These are phyloP conservation scores for Porites evermanni DNA, from an alignment of 92 coral and sea anemone species.

Conservation along the genomic window DNA sequence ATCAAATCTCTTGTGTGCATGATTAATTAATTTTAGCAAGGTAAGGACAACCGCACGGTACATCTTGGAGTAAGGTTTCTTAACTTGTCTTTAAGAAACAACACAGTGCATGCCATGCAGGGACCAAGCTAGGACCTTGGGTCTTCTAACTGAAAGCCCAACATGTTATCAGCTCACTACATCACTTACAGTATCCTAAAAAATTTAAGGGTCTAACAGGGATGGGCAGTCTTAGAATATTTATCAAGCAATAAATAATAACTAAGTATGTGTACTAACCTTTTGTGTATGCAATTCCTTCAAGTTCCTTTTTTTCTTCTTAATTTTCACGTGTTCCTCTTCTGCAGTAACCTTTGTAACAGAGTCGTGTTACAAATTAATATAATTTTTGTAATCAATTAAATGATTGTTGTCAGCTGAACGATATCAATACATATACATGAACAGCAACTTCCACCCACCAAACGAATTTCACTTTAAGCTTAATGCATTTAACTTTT, in stretches of 20 bases:
- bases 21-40: background rate
- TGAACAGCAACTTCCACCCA: background rate
- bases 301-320: background rate
- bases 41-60: background rate
- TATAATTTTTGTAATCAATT: too few species aligned
- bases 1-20: conserved; percentile 24
- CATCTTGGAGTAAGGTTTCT: background rate
- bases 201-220: background rate
- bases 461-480: background rate
- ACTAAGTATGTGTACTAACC: background rate
- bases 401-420: too few species aligned
- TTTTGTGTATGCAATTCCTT: background rate
- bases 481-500: conserved; percentile 13
- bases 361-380: background rate
- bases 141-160: background rate
- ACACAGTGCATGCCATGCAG: background rate
- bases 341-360: background rate
- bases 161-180: background rate
- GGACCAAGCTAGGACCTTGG: too few species aligned
- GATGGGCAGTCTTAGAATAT: background rate
- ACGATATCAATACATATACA: conserved; percentile 3
- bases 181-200: background rate
- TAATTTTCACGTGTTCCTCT: background rate
- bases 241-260: background rate
- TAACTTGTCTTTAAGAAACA: conserved; percentile 18